phyloP scores from a whole-genome alignment of 2,888 invertebrate genomes.

The Andrena bicolor region DNA sequence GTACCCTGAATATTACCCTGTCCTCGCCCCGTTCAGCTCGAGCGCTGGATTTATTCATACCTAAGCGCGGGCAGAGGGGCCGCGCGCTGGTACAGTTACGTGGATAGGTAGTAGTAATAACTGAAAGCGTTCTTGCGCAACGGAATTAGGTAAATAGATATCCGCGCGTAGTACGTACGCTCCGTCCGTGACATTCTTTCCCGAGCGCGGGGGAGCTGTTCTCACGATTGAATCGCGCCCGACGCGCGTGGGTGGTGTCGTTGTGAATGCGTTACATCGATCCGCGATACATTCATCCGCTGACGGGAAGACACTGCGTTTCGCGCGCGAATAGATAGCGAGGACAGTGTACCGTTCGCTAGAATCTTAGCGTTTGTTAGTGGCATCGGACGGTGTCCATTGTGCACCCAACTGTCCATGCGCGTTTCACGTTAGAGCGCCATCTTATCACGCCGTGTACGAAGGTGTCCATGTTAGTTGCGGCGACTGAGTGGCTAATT shows the following conservation, averaged over 20 bases:
- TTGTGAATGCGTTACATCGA: constrained; percentile 46
- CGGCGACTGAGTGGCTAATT: too few species aligned
- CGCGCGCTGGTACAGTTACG: neutral
- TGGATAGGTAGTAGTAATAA: constrained; percentile 15
- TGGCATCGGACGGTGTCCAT: neutral
- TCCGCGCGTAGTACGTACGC: constrained; percentile 42
- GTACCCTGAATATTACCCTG: neutral
- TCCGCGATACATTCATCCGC: constrained; percentile 38
- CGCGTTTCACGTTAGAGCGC: too few species aligned
- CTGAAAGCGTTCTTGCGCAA: constrained; percentile 52
- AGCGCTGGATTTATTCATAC: constrained; percentile 16
- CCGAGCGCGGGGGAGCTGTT: constrained; percentile 31
- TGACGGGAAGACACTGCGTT: constrained; percentile 21
- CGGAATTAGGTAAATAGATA: constrained; percentile 55
- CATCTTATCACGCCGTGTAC: too few species aligned
- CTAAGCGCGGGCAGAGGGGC: neutral
- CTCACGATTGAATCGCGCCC: constrained; percentile 52
- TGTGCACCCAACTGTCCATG: too few species aligned
- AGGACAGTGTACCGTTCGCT: constrained; percentile 8
- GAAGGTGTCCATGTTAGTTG: too few species aligned
- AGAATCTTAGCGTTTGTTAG: neutral
- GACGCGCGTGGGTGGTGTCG: constrained; percentile 42
- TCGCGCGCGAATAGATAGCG: constrained; percentile 8
- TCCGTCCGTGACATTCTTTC: constrained; percentile 62
- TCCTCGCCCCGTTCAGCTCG: neutral